These are phyloP conservation scores for Enteromius trimaculatus DNA, from an alignment of 2,797 vertebrate species.

Conservation along the genomic window DNA sequence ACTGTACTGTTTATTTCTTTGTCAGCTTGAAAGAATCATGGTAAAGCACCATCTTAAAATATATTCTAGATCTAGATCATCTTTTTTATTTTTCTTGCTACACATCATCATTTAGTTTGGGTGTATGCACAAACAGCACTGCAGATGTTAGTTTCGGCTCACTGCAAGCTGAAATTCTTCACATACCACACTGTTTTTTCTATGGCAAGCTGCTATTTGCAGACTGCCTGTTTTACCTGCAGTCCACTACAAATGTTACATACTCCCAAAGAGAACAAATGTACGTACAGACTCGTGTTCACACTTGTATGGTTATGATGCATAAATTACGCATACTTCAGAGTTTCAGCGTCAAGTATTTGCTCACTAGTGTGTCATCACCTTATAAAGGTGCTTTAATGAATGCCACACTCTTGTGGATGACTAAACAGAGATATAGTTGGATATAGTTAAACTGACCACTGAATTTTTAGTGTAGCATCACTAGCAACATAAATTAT, in stretches of 20 bases:
- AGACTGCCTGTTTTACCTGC: background rate
- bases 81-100: background rate
- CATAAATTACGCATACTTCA: slow-evolving; percentile 4
- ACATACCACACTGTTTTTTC: slow-evolving; percentile 21
- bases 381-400: background rate
- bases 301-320: slow-evolving; percentile 7
- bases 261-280: slow-evolving; percentile 12
- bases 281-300: background rate
- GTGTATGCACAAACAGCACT: background rate
- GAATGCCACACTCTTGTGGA: background rate
- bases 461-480: background rate
- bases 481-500: background rate
- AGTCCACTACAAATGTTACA: slow-evolving; percentile 1
- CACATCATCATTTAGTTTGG: background rate
- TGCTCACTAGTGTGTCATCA: slow-evolving; percentile 14
- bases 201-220: slow-evolving; percentile 2
- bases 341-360: background rate
- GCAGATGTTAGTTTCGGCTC: slow-evolving; percentile 9
- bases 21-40: background rate
- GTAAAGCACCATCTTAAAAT: background rate
- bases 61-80: background rate
- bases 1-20: background rate
- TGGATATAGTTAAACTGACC: background rate
- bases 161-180: slow-evolving; percentile 35
- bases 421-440: background rate